A percentile compares a stretch with the other conserved stretches of the same genome.
These are phyloP conservation scores for Peromyscus aztecus DNA, from an alignment of 2,797 vertebrate genomes.

Conservation along the genomic window DNA sequence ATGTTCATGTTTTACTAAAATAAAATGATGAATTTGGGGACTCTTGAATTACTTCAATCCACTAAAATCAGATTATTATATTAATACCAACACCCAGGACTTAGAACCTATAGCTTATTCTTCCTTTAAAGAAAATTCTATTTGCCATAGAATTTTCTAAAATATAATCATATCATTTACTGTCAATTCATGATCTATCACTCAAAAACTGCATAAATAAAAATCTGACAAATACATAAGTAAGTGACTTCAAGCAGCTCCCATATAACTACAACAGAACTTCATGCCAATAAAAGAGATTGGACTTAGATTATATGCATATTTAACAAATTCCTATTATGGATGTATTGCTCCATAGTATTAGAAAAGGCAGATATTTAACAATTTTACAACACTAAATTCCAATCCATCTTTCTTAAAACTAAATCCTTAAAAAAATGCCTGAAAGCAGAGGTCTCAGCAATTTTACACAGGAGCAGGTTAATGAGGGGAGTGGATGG, in stretches of 20 bases:
- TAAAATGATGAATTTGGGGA: slow-evolving; percentile 47
- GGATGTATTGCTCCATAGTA: background rate
- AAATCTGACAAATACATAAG: background rate
- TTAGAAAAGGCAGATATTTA: background rate
- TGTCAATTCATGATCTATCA: background rate
- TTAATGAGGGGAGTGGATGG: background rate
- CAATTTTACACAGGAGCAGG: no score
- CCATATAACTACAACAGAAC: background rate
- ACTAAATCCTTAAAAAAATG: background rate
- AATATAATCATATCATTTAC: background rate
- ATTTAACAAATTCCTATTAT: background rate
- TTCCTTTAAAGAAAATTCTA: background rate
- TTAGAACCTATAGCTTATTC: background rate
- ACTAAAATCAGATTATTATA: background rate
- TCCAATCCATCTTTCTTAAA: background rate
- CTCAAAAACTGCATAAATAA: slow-evolving; percentile 10
- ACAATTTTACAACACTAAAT: background rate
- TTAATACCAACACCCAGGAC: background rate
- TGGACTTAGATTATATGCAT: background rate
- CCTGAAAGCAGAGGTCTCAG: background rate
- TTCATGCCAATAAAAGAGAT: background rate
- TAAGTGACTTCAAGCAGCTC: background rate
- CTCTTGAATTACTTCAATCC: background rate
- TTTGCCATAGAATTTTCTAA: slow-evolving; percentile 30
- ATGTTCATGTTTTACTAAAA: background rate